These are phyloP conservation scores for Capreolus pygargus DNA, from an alignment of 2,113 vertebrate genomes.

Conservation along the genomic window DNA sequence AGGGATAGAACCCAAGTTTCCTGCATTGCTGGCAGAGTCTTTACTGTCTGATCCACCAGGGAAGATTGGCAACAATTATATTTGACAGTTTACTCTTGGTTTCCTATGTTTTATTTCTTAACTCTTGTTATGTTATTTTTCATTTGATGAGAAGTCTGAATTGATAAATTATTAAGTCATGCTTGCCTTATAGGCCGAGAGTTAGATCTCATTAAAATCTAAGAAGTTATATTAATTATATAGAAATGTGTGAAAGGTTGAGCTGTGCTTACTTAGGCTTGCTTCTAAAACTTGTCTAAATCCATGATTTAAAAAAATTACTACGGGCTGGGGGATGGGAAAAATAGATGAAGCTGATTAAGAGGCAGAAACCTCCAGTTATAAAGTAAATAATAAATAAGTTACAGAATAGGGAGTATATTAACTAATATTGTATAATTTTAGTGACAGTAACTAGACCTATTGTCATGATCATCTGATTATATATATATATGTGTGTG, in stretches of 20 bases:
- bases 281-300: not conserved
- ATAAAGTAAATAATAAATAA: not conserved
- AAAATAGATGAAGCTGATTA: not conserved
- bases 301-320: not conserved
- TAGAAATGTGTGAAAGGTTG: not conserved
- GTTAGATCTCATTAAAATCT: not conserved
- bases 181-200: not conserved
- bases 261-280: not conserved
- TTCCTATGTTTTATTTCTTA: not conserved
- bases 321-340: not conserved
- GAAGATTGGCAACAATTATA: not conserved
- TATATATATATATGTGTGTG: not conserved
- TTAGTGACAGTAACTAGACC: not conserved
- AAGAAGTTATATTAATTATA: not conserved
- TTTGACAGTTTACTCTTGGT: not conserved
- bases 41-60: not conserved
- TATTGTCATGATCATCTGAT: not conserved
- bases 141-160: not conserved
- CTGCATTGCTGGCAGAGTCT: not conserved
- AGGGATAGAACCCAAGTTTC: not conserved
- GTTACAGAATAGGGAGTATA: not conserved
- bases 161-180: not conserved
- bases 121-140: not conserved
- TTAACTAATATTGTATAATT: not conserved
- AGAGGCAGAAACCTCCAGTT: not conserved